Conservation (phyloP, 2,888 invertebrate genomes). For the Ormyrus rosae region DNA sequence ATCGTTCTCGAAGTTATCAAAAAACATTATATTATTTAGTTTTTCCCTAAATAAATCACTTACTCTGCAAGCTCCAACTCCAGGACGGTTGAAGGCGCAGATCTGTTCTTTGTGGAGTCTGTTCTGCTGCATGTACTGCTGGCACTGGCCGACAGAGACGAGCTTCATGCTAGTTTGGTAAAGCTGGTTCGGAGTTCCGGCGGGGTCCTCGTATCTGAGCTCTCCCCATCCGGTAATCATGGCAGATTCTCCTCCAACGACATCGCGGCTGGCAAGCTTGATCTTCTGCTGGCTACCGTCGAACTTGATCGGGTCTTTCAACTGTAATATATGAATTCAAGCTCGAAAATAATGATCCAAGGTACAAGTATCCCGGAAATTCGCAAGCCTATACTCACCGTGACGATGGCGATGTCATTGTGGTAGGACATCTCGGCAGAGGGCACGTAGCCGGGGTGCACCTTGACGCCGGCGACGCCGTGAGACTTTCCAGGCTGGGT, state of each 20-base stretch:
- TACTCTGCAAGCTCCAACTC: conserved; percentile 11
- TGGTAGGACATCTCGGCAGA: conserved; percentile 14
- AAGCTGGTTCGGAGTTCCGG: background rate
- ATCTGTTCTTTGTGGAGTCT: conserved; percentile 15
- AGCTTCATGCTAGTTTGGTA: background rate
- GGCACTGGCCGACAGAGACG: background rate
- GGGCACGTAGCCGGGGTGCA: conserved; percentile 15
- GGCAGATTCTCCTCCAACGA: background rate
- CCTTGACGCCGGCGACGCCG: background rate
- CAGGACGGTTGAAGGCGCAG: conserved; percentile 10
- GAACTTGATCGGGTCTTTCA: conserved; percentile 3
- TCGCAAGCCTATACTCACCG: conserved; percentile 25
- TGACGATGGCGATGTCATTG: conserved; percentile 55
- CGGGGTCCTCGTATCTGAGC: background rate
- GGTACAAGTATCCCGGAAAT: too few species aligned
- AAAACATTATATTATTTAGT: background rate
- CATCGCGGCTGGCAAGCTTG: background rate
- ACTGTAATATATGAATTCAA: background rate
- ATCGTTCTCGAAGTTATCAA: background rate
- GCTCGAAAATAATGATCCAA: too few species aligned
- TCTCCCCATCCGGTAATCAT: conserved; percentile 27
- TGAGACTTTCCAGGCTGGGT: conserved; percentile 19
- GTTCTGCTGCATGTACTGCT: background rate
- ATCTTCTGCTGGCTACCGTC: background rate
- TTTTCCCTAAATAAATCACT: background rate